Conservation (phyloP, 64 coral and sea anemone species). For the Stichodactyla helianthus region DNA sequence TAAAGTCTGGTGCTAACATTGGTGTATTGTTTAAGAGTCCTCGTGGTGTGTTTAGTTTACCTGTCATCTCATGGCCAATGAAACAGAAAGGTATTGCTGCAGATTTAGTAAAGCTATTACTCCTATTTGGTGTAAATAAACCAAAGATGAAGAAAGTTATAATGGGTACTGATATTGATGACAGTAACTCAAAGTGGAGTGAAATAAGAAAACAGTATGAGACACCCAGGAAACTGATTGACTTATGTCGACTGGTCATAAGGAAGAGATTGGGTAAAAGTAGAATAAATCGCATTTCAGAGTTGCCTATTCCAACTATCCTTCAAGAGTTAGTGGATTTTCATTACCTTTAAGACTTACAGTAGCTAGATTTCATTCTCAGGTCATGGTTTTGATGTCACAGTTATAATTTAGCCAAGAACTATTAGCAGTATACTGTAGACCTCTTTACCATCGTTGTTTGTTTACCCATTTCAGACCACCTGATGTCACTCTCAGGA, state of each 20-base stretch:
- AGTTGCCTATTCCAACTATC: constrained; percentile 57
- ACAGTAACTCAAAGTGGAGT: constrained; percentile 29
- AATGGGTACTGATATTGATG: background rate
- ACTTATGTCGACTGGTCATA: constrained; percentile 61
- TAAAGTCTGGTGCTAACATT: constrained; percentile 57
- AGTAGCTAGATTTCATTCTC: no score
- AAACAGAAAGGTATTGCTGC: background rate
- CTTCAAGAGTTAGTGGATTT: constrained; percentile 57
- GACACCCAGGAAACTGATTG: constrained; percentile 47
- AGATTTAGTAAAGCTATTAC: constrained; percentile 56
- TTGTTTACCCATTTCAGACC: no score
- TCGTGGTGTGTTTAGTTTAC: constrained; percentile 40
- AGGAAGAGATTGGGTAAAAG: constrained; percentile 47
- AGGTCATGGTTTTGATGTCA: no score
- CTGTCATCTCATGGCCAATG: constrained; percentile 7
- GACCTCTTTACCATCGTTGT: no score
- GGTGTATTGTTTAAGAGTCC: constrained; percentile 40
- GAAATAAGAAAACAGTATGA: constrained; percentile 24
- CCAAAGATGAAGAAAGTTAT: constrained; percentile 23
- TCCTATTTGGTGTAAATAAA: constrained; percentile 55
- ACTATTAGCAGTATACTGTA: no score
- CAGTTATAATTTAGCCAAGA: no score
- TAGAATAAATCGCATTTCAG: constrained; percentile 35
- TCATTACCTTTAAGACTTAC: constrained; percentile 42
- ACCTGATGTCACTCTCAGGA: no score